phyloP scores from a whole-genome alignment of 1,140 invertebrate genomes.

The Pseudomyrmex concolor region DNA sequence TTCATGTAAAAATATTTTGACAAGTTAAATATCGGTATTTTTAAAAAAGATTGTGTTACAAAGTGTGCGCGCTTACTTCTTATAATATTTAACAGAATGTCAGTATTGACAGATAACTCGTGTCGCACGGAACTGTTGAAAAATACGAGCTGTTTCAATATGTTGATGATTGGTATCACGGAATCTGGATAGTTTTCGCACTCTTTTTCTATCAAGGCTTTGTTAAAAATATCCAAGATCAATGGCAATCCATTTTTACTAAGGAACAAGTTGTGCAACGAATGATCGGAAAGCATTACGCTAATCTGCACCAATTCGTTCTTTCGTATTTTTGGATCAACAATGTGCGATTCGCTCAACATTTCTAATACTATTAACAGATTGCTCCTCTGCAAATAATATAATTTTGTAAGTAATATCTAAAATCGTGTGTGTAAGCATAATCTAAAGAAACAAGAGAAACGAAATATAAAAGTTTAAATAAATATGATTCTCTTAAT shows the following conservation, averaged over 20 bases:
- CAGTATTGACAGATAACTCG: constrained; percentile 84
- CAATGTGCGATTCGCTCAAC: constrained; percentile 74
- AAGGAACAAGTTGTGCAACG: constrained; percentile 85
- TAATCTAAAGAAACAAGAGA: not conserved
- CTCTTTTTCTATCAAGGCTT: constrained; percentile 85
- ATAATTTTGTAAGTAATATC: constrained; percentile 37
- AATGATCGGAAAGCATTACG: constrained; percentile 86
- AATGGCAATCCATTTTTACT: constrained; percentile 83
- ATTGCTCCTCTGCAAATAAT: constrained; percentile 73
- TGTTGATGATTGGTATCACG: constrained; percentile 86
- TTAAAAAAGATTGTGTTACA: not conserved
- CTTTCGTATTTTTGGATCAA: constrained; percentile 86
- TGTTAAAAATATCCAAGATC: constrained; percentile 80
- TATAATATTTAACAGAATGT: constrained; percentile 86
- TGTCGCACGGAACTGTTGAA: constrained; percentile 84
- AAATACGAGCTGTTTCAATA: constrained; percentile 86
- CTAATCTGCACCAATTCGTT: constrained; percentile 87
- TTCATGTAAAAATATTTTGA: no score
- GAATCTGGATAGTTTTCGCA: constrained; percentile 88
- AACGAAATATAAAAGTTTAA: not conserved
- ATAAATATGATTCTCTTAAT: constrained; percentile 1
- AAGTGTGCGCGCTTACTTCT: constrained; percentile 84
- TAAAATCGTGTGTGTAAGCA: not conserved
- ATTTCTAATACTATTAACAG: constrained; percentile 79
- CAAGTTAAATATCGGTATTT: no score